These are phyloP conservation scores for Drosophila ohnishii DNA, from an alignment of 1,140 invertebrate genomes.

Conservation along the genomic window DNA sequence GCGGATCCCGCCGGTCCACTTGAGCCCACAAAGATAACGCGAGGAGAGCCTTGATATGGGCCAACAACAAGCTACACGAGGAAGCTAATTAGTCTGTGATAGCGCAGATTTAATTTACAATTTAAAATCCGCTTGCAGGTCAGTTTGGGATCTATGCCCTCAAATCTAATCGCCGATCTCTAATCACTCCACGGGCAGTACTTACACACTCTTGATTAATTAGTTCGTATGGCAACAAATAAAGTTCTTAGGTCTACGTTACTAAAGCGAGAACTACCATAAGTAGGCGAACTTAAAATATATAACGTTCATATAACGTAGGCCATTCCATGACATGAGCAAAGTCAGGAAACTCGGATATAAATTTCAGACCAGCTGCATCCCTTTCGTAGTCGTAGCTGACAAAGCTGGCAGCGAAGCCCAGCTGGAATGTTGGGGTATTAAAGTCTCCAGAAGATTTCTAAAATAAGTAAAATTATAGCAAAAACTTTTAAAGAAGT, in stretches of 20 bases:
- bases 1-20: neutral
- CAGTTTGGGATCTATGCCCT: conserved; percentile 5
- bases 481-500: neutral
- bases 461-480: conserved; percentile 10
- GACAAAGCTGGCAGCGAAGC: conserved; percentile 66
- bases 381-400: conserved; percentile 65
- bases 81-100: conserved; percentile 22
- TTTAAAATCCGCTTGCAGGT: conserved; percentile 21
- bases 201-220: neutral
- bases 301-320: conserved; percentile 68
- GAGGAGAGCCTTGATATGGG: conserved; percentile 3
- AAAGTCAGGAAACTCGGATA: conserved; percentile 67
- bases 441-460: conserved; percentile 46
- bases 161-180: conserved; percentile 27
- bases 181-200: conserved; percentile 1
- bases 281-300: conserved; percentile 50
- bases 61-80: conserved; percentile 1
- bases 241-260: conserved; percentile 7
- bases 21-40: conserved; percentile 16
- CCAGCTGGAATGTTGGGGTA: conserved; percentile 61
- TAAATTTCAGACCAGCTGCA: conserved; percentile 52
- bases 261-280: conserved; percentile 1
- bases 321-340: conserved; percentile 76
- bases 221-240: conserved; percentile 10
- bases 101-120: conserved; percentile 13